A percentile compares a stretch with the other conserved stretches of the same genome.
phyloP scores from a whole-genome alignment of 2,888 invertebrate genomes.

The Ametastegia equiseti region DNA sequence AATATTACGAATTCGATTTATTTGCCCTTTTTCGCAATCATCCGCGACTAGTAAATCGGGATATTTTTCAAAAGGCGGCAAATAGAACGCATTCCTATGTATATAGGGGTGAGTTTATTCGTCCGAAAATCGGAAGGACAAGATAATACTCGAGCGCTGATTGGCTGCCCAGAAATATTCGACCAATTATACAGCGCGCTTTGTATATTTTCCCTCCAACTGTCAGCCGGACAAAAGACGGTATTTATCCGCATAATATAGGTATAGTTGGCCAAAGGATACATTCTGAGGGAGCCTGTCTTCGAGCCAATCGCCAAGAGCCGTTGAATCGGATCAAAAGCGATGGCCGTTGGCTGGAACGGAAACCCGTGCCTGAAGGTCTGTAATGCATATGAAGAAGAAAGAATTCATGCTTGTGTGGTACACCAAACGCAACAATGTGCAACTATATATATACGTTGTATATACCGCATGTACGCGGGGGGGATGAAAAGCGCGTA shows the following conservation, averaged over 20 bases:
- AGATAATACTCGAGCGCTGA: no score
- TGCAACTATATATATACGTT: not conserved
- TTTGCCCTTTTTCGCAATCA: not conserved
- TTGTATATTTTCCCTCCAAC: no score
- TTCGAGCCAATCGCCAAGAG: slow-evolving; percentile 98
- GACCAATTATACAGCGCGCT: no score
- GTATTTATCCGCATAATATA: not conserved
- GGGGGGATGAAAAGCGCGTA: no score
- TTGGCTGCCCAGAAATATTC: no score
- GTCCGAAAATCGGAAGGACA: no score
- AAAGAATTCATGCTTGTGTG: no score
- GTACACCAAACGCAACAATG: no score
- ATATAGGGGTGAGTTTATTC: no score
- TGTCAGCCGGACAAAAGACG: no score
- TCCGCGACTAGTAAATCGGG: no score
- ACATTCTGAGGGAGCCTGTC: slow-evolving; percentile 96
- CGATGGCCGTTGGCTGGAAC: slow-evolving; percentile 96
- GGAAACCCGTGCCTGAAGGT: slow-evolving; percentile 99
- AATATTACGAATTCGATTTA: no score
- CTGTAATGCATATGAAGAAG: slow-evolving; percentile 81
- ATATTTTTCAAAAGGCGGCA: not conserved
- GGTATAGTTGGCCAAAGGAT: slow-evolving; percentile 79
- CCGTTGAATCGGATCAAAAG: slow-evolving; percentile 98
- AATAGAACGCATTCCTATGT: not conserved
- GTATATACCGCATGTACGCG: not conserved